Percentiles rank a stretch among this genome's conserved stretches.
Evolutionary conservation across 1,140 invertebrate genomes (phyloP).

Genomic region (Drosophila sp.): DNA sequence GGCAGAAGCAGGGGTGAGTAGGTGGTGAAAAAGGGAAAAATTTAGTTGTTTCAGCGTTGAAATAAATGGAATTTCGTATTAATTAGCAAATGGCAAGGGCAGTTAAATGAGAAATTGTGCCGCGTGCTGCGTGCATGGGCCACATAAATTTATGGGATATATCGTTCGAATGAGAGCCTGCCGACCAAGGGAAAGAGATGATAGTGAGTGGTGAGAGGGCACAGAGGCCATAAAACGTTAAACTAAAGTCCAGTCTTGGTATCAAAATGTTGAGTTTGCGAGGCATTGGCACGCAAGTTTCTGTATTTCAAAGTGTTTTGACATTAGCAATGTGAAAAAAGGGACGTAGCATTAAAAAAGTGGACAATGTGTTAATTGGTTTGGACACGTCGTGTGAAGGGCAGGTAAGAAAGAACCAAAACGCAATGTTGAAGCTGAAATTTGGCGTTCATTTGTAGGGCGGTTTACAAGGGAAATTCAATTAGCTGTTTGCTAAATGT

Average conservation of each 20-base stretch:
- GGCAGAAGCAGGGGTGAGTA: neutral
- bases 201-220: conserved; percentile 3
- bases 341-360: conserved; percentile 54
- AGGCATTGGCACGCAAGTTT: conserved; percentile 66
- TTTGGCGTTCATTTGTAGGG: neutral
- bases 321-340: conserved; percentile 36
- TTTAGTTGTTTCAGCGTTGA: conserved; percentile 75
- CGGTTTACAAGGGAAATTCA: too few species aligned
- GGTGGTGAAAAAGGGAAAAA: conserved; percentile 33
- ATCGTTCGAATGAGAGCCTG: neutral
- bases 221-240: conserved; percentile 56
- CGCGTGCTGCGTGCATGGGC: conserved; percentile 61
- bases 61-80: conserved; percentile 75
- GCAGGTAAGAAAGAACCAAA: neutral
- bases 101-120: conserved; percentile 78
- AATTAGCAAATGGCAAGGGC: conserved; percentile 78
- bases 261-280: conserved; percentile 69
- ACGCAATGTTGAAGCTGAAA: neutral
- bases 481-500: too few species aligned
- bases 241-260: conserved; percentile 30
- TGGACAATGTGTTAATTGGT: conserved; percentile 79
- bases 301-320: conserved; percentile 64
- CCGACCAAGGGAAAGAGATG: conserved; percentile 2
- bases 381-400: conserved; percentile 59
- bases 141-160: conserved; percentile 59